These are phyloP conservation scores for Drymodes brunneopygia DNA, from an alignment of 2,113 vertebrate species.

Conservation along the genomic window DNA sequence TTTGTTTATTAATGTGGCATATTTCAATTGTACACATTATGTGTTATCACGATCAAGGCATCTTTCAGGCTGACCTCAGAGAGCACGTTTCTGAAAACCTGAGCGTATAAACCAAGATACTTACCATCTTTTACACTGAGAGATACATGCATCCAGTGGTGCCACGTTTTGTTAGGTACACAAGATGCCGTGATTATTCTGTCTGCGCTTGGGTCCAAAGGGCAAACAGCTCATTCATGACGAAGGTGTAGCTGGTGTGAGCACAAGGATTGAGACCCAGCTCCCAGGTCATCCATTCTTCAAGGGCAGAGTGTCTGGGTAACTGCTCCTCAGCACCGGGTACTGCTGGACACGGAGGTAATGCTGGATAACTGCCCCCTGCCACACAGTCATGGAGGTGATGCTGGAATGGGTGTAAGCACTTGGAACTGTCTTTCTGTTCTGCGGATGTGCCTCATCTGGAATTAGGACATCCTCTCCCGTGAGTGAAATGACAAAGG, in stretches of 20 bases:
- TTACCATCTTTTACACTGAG: not conserved
- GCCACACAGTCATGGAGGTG: not conserved
- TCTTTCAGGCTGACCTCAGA: not conserved
- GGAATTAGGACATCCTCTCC: not conserved
- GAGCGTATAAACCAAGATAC: not conserved
- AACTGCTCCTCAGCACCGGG: not conserved
- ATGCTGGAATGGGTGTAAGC: not conserved
- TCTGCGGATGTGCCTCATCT: fast-evolving
- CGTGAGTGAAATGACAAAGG: not conserved
- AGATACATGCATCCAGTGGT: fast-evolving
- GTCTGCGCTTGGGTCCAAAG: not conserved
- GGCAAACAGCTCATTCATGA: not conserved
- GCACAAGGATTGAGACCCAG: not conserved
- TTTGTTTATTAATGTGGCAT: not conserved
- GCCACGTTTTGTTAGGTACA: not conserved
- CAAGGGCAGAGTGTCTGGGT: not conserved
- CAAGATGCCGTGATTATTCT: not conserved
- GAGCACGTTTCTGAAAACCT: not conserved
- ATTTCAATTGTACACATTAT: not conserved
- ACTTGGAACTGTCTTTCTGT: not conserved
- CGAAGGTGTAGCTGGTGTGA: not conserved
- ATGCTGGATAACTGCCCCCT: not conserved
- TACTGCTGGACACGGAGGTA: not conserved
- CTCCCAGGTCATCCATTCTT: not conserved
- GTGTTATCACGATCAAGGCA: not conserved